Evolutionary conservation across 2,797 vertebrate genomes (phyloP), one percentile per base, ranked within the genome.

Genomic region (Myripristis jacobus): DNA sequence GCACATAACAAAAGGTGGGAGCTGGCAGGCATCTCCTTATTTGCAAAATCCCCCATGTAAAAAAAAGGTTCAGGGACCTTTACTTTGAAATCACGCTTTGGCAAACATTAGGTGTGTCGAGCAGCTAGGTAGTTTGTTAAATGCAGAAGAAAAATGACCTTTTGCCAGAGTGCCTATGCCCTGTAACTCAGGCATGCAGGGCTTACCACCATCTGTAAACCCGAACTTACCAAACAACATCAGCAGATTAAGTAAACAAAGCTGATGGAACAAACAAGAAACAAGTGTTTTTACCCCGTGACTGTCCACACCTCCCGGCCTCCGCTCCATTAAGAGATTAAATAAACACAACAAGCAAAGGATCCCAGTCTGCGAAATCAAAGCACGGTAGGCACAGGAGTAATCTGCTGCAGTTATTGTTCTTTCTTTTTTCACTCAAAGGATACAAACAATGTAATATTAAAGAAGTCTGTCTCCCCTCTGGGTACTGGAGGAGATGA

Each of bases 211-310:
- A 12, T 12, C 34, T 11, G 12, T 36, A 24, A 54, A 55, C 41
- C 13, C 11, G 1, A 13, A 44, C 44, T 60, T 50, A 61, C 12
- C 41, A 22, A 44, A 36, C 50, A 43, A 47, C 44, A 47, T n/a
- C 44, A 47, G 44, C n/a, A 47, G 44, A 47, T 47, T 27, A 25
- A 50, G 12, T n/a, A 51, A 58, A 53, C 47, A 47, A n/a, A 9
- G 44, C 18, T 47, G n/a, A 52, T 52, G 57, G 18, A 27, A 36
- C 18, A 38, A 41, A 11, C 27, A n/a, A 15, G 8, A 51, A 34
- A 13, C 52, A 52, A 38, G 21, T 47, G n/a, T 25, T 73, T 58
- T 16, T 21, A n/a, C 65, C 34, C 34, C 9, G 52, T 46, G 22
- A 3, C 0, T 0, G n/a, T 47, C 47, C 8, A 21, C 16, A 38